Base-by-base conservation (phyloP, 2,113 vertebrate genomes). In the Ageneiosus marmoratus region DNA sequence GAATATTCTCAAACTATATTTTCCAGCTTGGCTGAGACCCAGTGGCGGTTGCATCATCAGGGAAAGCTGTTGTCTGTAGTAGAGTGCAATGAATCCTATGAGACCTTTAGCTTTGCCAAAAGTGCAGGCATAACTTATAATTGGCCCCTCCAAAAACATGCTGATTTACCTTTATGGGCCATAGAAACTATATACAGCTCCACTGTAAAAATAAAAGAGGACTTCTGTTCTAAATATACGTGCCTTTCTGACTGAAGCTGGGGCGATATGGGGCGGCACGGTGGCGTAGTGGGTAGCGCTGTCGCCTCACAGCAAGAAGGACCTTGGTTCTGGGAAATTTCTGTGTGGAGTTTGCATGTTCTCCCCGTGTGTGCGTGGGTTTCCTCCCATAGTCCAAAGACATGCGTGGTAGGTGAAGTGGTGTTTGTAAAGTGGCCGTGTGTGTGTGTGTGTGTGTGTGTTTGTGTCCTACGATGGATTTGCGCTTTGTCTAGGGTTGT, bases 121-220 rank as follows among this genome's bases (percentile, higher is more conserved):
- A 63, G 74, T 60, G 60, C 78, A 86, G 55, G n/a, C 48, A 72
- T 77, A 82, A 79, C 69, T 48, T 89, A 86, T 85, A 88, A 88
- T 92, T 85, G 86, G 65, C 83, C 88, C 88, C 87, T 86, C 83
- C 87, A 88, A 91, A 90, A 85, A 77, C 86, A 63, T 74, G 84
- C 83, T 92, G 89, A 92, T 92, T 92, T 92, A 92, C 88, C 85
- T 91, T 93, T 90, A 93, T 90, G 88, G 90, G 87, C 75, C 86
- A 83, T 89, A 87, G 86, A 85, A 89, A 88, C 83, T 84, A 85
- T 86, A 88, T 88, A 91, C 82, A 86, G 85, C 89, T 90, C 89
- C 90, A 85, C 74, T 78, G 87, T 89, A 89, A 92, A 89, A 86
- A 87, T 91, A 90, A 91, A 91, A 89, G 80, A 79, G 86, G 84